Conservation (phyloP, 2,888 invertebrate species). For the Drosophila hamatofila region DNA sequence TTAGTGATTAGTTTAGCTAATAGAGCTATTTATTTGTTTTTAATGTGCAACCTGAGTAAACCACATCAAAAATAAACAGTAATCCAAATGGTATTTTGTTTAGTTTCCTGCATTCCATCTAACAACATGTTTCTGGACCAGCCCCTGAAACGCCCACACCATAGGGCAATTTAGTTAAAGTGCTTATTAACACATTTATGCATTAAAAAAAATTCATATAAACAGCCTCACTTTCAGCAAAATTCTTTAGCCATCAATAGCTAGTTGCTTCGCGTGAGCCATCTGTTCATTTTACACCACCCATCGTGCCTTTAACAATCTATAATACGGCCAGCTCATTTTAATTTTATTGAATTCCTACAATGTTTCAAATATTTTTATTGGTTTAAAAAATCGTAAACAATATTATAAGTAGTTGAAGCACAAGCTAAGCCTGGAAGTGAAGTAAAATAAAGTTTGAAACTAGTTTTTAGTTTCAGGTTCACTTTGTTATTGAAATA, state of each 20-base stretch:
- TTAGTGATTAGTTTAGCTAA: conserved; percentile 56
- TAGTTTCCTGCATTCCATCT: conserved; percentile 31
- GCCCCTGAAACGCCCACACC: conserved; percentile 1
- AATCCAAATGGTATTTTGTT: conserved; percentile 32
- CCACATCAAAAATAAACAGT: conserved; percentile 69
- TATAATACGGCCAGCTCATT: neutral
- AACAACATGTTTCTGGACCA: conserved; percentile 21
- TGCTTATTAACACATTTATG: conserved; percentile 58
- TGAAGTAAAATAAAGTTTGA: neutral
- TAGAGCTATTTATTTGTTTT: conserved; percentile 45
- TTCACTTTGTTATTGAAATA: neutral
- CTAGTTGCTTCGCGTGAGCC: conserved; percentile 44
- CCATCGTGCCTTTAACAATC: conserved; percentile 33
- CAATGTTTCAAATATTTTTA: conserved; percentile 15
- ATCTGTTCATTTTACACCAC: conserved; percentile 59
- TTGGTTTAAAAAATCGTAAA: neutral
- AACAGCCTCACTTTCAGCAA: conserved; percentile 33
- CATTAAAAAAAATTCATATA: conserved; percentile 30
- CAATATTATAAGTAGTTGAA: neutral
- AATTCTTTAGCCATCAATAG: conserved; percentile 21
- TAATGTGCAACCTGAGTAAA: conserved; percentile 72
- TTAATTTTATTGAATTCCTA: conserved; percentile 27
- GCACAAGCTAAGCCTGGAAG: neutral
- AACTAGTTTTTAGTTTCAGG: neutral
- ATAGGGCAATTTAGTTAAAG: conserved; percentile 40